These are phyloP conservation scores for Anthrax anthrax DNA, from an alignment of 2,888 invertebrate species.

Conservation along the genomic window DNA sequence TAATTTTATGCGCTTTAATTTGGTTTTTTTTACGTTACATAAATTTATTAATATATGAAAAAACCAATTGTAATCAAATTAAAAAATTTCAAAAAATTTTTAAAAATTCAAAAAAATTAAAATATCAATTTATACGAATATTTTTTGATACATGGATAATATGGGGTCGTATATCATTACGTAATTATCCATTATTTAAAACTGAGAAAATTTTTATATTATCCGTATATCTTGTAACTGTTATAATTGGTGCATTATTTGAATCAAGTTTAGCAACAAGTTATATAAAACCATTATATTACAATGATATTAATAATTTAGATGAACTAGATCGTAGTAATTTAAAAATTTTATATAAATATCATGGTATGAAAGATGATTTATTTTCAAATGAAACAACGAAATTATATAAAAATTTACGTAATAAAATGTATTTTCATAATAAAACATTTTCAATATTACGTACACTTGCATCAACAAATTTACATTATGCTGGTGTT, in stretches of 20 bases:
- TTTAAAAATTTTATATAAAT: slow-evolving; percentile 27
- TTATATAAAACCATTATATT: slow-evolving; percentile 30
- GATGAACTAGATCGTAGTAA: slow-evolving; percentile 26
- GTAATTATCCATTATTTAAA: slow-evolving; percentile 25
- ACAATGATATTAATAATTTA: slow-evolving; percentile 30
- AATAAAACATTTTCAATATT: slow-evolving; percentile 10
- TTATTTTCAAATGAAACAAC: slow-evolving; percentile 28
- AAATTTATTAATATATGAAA: slow-evolving; percentile 3
- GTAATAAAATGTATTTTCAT: slow-evolving; percentile 21
- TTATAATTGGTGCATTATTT: slow-evolving; percentile 32
- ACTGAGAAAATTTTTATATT: slow-evolving; percentile 31
- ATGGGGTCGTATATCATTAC: slow-evolving; percentile 27
- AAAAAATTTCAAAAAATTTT: background rate
- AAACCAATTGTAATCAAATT: background rate
- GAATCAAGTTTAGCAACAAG: slow-evolving; percentile 34
- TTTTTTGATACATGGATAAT: slow-evolving; percentile 28
- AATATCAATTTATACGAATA: slow-evolving; percentile 16
- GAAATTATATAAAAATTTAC: slow-evolving; percentile 21
- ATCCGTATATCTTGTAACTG: slow-evolving; percentile 29
- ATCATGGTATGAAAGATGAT: slow-evolving; percentile 31
- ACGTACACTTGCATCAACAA: slow-evolving; percentile 18
- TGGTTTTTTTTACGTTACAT: slow-evolving; percentile 21
- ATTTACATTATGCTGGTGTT: slow-evolving; percentile 23
- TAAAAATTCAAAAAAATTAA: background rate
- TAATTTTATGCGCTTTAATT: slow-evolving; percentile 18